Base-by-base conservation (phyloP, 2,113 vertebrate genomes). In the Chiloscyllium plagiosum region DNA sequence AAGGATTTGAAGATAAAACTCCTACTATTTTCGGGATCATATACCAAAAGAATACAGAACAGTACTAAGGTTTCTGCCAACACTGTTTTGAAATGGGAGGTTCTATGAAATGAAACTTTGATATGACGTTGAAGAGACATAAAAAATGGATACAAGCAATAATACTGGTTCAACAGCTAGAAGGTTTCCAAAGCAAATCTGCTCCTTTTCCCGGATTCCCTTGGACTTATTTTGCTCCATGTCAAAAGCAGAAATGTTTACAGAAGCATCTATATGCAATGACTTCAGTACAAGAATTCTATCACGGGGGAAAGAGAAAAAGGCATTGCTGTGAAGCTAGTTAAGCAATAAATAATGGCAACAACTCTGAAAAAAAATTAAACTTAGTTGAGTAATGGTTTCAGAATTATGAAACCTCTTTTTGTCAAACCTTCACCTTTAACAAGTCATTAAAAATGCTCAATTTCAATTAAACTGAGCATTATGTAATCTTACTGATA, bases 1-100 rank as follows among this genome's bases (percentile, higher is more conserved):
- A 61, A 92, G 56, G 29, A 92, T 92, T 65, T 92, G 29, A n/a
- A n/a, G 87, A 92, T 92, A 65, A 90, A 56, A n/a, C 33, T 61
- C 86, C 65, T 20, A 20, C 65, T 93, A 37, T 37, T 92, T n/a
- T 29, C 33, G 8, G 61, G 0, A 37, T 5, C 19, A 66, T 66
- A 66, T 22, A 93, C 33, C 61, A 66, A 93, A 68, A 37, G 4
- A 17, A 19, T n/a, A 37, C 33, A 93, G 89, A 93, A 6, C 61
- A 65, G 52, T 92, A 56, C 33, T 65, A 15, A 33, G 12, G 42
- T 24, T 10, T 89, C 0, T 24, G 22, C 78, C 8, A 50, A 87
- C 52, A 26, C 85, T 33, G 13, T 61, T 76, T 61, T 90, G 56
- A 65, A n/a, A 33, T 65, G 13, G 87, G 87, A 89, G 50, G 52